phyloP scores from a whole-genome alignment of 1,140 invertebrate species.

The Cherax quadricarinatus region DNA sequence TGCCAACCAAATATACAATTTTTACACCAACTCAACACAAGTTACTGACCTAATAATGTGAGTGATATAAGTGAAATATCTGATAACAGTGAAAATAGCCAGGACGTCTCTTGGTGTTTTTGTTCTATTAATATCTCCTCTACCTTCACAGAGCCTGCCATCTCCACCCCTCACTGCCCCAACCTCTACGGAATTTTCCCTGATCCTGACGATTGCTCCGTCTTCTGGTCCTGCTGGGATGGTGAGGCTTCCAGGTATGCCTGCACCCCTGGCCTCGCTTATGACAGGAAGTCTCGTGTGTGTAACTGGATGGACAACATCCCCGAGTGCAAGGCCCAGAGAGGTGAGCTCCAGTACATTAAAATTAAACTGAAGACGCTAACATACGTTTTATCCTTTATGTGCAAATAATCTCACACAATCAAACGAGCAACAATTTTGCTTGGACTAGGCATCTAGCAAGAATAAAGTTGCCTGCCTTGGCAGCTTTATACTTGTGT shows the following conservation, averaged over 20 bases:
- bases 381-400: no score
- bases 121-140: neutral
- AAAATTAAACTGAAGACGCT: no score
- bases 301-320: conserved; percentile 97
- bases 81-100: neutral
- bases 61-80: neutral
- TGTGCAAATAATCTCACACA: no score
- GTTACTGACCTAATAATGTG: neutral
- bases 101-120: neutral
- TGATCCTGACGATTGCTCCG: conserved; percentile 91
- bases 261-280: conserved; percentile 94
- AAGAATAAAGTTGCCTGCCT: no score
- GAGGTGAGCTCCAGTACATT: conserved; percentile 4
- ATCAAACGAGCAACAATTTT: no score
- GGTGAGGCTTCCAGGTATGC: conserved; percentile 94
- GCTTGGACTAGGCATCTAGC: no score
- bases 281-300: conserved; percentile 92
- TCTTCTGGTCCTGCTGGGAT: conserved; percentile 98
- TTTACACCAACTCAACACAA: conserved; percentile 1
- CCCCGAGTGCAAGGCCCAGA: conserved; percentile 86
- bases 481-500: no score
- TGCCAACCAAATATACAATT: neutral
- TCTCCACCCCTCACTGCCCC: conserved; percentile 89
- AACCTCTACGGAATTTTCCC: conserved; percentile 95
- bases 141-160: conserved; percentile 84